These are phyloP conservation scores for Ceratotherium simum DNA, from an alignment of 2,113 vertebrate species.

Conservation along the genomic window DNA sequence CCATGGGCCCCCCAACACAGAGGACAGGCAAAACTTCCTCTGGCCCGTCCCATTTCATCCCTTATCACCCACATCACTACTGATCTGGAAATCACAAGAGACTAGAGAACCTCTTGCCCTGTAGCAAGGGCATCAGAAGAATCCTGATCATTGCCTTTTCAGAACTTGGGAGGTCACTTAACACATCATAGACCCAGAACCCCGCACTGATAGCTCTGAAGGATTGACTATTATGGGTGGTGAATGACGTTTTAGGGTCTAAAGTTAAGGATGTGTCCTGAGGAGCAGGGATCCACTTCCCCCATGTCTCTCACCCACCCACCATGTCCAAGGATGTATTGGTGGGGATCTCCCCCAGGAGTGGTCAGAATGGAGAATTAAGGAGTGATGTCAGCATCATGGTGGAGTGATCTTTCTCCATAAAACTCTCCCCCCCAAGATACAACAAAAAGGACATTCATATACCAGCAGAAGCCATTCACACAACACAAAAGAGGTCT, in stretches of 20 bases:
- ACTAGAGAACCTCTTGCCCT: fast-evolving
- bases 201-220: neutral
- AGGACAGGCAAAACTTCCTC: neutral
- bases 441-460: neutral
- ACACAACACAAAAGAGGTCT: too few species aligned
- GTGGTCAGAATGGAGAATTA: too few species aligned
- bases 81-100: neutral
- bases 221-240: fast-evolving
- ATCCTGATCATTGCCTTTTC: neutral
- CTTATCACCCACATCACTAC: fast-evolving
- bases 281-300: fast-evolving
- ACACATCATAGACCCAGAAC: neutral
- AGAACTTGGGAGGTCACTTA: fast-evolving
- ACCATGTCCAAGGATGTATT: neutral
- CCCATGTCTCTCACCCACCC: fast-evolving
- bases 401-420: too few species aligned
- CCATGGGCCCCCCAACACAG: fast-evolving
- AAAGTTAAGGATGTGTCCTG: fast-evolving
- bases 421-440: neutral
- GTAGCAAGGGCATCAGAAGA: fast-evolving
- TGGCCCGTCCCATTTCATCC: fast-evolving
- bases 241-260: fast-evolving
- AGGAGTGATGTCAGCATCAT: neutral
- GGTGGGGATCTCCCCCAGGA: fast-evolving
- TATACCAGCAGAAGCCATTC: too few species aligned